Conservation (phyloP, 2,888 invertebrate species). For the Hololepta plana region DNA sequence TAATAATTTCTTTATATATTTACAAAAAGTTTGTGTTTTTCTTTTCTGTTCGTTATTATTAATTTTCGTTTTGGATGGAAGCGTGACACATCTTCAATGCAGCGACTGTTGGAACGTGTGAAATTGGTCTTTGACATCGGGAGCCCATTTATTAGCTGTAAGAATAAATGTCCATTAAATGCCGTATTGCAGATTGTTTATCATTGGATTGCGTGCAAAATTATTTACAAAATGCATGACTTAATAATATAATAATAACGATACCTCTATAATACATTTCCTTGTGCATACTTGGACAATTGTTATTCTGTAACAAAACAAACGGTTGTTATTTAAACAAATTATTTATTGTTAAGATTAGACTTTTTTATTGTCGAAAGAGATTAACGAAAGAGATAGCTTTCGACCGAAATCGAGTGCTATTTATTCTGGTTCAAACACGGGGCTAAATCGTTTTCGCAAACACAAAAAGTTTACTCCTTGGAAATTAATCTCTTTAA, state of each 20-base stretch:
- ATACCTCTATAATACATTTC: conserved; percentile 78
- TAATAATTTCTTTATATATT: too few relatives aligned
- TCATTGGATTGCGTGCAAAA: conserved; percentile 2
- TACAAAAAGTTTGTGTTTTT: conserved; percentile 1
- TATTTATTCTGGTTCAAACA: too few relatives aligned
- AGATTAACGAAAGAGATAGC: too few relatives aligned
- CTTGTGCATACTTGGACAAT: conserved; percentile 77
- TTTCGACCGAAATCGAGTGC: too few relatives aligned
- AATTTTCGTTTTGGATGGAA: conserved; percentile 4
- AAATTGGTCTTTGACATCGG: conserved; percentile 22
- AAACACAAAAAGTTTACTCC: too few relatives aligned
- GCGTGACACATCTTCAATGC: conserved; percentile 12
- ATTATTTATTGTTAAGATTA: too few relatives aligned
- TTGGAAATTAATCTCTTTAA: too few relatives aligned
- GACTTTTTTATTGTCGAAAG: too few relatives aligned
- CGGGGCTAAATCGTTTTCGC: too few relatives aligned
- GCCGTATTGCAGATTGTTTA: conserved; percentile 7
- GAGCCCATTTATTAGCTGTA: conserved; percentile 28
- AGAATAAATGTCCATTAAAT: conserved; percentile 23
- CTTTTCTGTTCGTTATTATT: conserved; percentile 8
- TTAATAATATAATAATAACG: conserved; percentile 6
- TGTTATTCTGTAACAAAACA: conserved; percentile 36
- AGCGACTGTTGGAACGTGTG: conserved; percentile 20
- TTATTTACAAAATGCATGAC: not conserved
- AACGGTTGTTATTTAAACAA: too few relatives aligned